phyloP scores from a whole-genome alignment of 2,888 invertebrate species.

The Notocelia uddmanniana region DNA sequence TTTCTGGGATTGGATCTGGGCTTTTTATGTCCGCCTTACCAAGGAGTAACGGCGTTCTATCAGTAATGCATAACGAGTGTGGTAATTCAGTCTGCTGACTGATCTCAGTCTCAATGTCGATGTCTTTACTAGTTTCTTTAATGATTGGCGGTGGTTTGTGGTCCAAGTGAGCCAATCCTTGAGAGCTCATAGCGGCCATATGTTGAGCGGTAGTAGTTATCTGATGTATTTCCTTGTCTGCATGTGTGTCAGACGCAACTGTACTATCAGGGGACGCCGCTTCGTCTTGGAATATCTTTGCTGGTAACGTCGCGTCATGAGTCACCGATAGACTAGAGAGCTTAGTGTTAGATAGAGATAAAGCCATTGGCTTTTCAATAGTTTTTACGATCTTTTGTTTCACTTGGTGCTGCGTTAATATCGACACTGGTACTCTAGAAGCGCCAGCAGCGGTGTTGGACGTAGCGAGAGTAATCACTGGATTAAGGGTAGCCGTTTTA shows the following conservation, averaged over 20 bases:
- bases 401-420: constrained; percentile 79
- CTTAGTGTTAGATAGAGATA: constrained; percentile 82
- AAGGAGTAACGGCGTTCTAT: constrained; percentile 74
- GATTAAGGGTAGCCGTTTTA: constrained; percentile 71
- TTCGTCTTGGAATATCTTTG: constrained; percentile 89
- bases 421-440: constrained; percentile 76
- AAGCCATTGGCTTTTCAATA: constrained; percentile 81
- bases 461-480: constrained; percentile 74
- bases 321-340: constrained; percentile 85
- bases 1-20: constrained; percentile 82
- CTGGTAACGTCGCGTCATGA: constrained; percentile 87
- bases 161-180: constrained; percentile 59
- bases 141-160: constrained; percentile 60
- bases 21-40: constrained; percentile 82
- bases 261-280: constrained; percentile 87
- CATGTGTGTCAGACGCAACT: constrained; percentile 63
- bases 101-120: constrained; percentile 82
- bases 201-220: constrained; percentile 59
- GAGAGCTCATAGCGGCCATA: constrained; percentile 57
- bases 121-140: constrained; percentile 70
- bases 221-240: constrained; percentile 61
- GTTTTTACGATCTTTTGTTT: constrained; percentile 84
- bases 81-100: constrained; percentile 82
- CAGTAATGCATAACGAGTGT: constrained; percentile 72
- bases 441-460: constrained; percentile 64